These are phyloP conservation scores for Aphelinus atriplicis DNA, from an alignment of 1,140 invertebrate species.

Conservation along the genomic window DNA sequence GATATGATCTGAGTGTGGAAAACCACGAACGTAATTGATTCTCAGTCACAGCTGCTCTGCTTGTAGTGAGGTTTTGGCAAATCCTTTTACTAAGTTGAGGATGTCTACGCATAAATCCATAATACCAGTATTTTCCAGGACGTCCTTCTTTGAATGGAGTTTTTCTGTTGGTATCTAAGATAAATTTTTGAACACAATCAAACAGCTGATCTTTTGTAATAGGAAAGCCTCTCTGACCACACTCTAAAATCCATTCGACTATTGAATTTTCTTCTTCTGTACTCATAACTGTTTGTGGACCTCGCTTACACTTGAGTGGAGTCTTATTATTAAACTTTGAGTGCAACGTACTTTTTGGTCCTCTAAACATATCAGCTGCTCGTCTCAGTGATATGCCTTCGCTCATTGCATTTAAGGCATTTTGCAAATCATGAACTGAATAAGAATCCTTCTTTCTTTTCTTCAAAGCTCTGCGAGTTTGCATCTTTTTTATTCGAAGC, in stretches of 20 bases:
- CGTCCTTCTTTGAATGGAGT: constrained; percentile 44
- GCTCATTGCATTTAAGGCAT: neutral
- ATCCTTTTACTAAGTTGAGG: constrained; percentile 42
- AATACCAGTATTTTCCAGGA: constrained; percentile 41
- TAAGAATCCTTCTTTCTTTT: too few species aligned
- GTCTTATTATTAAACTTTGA: neutral
- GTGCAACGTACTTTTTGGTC: neutral
- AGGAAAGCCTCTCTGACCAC: constrained; percentile 50
- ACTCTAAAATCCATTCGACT: constrained; percentile 49
- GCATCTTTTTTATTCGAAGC: too few species aligned
- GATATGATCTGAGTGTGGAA: constrained; percentile 41
- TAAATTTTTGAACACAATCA: constrained; percentile 52
- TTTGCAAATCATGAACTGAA: too few species aligned
- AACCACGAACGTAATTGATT: constrained; percentile 42
- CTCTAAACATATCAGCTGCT: neutral
- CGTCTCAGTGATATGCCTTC: neutral
- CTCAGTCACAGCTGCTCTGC: constrained; percentile 41
- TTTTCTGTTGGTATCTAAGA: constrained; percentile 45
- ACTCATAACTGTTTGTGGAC: constrained; percentile 42
- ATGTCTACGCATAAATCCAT: constrained; percentile 43
- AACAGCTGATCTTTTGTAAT: constrained; percentile 49
- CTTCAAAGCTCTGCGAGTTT: too few species aligned
- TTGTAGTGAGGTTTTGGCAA: constrained; percentile 46
- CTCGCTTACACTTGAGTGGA: constrained; percentile 5
- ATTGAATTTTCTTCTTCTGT: constrained; percentile 49